Percentiles rank a stretch among this genome's conserved stretches.
phyloP scores from a whole-genome alignment of 2,797 vertebrate species.

The Melanotaenia nigrans region DNA sequence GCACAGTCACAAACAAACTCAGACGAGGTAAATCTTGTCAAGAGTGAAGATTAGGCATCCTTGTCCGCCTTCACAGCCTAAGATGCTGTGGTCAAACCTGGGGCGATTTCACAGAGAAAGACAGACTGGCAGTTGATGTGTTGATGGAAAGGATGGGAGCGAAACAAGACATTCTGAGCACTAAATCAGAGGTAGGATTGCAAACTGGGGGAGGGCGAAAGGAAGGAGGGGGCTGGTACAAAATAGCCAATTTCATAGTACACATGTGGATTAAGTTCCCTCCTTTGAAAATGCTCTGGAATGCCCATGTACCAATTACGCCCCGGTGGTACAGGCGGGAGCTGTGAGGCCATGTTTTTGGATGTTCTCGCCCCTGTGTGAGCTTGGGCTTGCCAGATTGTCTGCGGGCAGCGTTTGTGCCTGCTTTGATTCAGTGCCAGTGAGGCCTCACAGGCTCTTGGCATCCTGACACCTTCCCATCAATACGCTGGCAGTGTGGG shows the following conservation, averaged over 20 bases:
- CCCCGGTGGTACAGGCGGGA: constrained; percentile 72
- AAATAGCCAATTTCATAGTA: constrained; percentile 87
- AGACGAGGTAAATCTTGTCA: constrained; percentile 79
- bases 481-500: constrained; percentile 74
- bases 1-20: constrained; percentile 68
- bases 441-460: constrained; percentile 78
- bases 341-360: constrained; percentile 75
- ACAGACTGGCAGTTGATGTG: constrained; percentile 56
- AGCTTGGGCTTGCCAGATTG: constrained; percentile 78
- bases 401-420: constrained; percentile 77
- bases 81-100: constrained; percentile 80
- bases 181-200: constrained; percentile 58
- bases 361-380: constrained; percentile 73
- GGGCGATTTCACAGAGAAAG: constrained; percentile 70
- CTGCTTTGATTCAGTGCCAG: constrained; percentile 82
- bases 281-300: constrained; percentile 81
- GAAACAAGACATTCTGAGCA: constrained; percentile 53
- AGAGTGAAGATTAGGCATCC: constrained; percentile 81
- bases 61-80: constrained; percentile 79
- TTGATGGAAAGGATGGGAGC: constrained; percentile 58
- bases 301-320: constrained; percentile 87
- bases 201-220: constrained; percentile 61
- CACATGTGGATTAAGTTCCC: constrained; percentile 86
- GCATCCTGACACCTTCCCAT: constrained; percentile 72
- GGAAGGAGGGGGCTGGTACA: constrained; percentile 65